These are phyloP conservation scores for Melanocharis versteri DNA, from an alignment of 2,113 vertebrate genomes.

Conservation along the genomic window DNA sequence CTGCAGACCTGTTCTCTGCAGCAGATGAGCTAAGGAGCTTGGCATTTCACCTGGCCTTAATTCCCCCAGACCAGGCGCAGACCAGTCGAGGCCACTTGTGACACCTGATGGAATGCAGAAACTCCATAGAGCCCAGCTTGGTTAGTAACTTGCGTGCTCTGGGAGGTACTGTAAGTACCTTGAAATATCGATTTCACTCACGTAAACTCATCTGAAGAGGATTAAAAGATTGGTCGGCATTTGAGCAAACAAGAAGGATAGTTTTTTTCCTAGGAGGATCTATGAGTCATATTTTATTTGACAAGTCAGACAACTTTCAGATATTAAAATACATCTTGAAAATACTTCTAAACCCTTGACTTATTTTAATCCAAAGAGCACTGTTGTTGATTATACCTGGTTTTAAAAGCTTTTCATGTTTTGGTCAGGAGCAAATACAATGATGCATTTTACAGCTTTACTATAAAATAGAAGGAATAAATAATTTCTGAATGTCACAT, in stretches of 20 bases:
- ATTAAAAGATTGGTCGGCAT: background rate
- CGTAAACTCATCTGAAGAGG: slow-evolving; percentile 17
- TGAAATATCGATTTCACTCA: background rate
- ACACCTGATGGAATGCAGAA: background rate
- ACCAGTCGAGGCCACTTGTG: background rate
- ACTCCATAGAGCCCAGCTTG: background rate
- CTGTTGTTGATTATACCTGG: background rate
- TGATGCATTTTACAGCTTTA: background rate
- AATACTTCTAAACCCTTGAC: background rate
- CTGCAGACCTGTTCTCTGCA: background rate
- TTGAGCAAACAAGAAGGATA: background rate
- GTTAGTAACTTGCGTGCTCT: background rate
- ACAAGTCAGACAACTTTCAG: background rate
- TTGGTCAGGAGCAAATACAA: background rate
- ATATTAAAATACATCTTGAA: background rate
- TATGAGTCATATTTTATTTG: slow-evolving; percentile 13
- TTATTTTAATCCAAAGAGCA: background rate
- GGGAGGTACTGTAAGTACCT: background rate
- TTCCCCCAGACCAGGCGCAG: background rate
- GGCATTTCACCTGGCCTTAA: slow-evolving; percentile 24
- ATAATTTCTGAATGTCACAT: background rate
- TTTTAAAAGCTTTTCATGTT: background rate
- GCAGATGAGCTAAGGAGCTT: slow-evolving; percentile 26
- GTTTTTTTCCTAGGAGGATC: background rate
- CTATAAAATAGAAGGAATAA: background rate